These are phyloP conservation scores for Tyto alba DNA, from an alignment of 2,113 vertebrate genomes.

Conservation along the genomic window DNA sequence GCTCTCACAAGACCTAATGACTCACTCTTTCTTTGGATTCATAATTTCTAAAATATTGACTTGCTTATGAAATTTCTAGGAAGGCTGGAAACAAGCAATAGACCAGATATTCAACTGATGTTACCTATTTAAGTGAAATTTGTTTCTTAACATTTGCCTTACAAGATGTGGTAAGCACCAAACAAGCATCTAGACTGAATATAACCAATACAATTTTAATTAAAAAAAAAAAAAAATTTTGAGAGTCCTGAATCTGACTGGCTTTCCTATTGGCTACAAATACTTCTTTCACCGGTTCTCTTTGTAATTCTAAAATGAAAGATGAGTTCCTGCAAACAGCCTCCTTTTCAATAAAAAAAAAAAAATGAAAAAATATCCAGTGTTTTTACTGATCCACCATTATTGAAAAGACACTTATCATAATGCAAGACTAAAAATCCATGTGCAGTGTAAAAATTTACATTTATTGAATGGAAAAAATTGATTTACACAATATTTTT, in stretches of 20 bases:
- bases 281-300: neutral
- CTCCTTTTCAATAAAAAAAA: neutral
- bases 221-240: neutral
- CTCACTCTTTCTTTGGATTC: neutral
- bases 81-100: neutral
- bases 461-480: neutral
- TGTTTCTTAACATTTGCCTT: neutral
- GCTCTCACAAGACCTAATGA: neutral
- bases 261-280: neutral
- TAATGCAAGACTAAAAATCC: neutral
- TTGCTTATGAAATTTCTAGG: neutral
- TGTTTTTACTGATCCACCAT: neutral
- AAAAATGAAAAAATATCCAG: neutral
- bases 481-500: neutral
- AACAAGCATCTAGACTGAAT: neutral
- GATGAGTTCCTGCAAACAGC: neutral
- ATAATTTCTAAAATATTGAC: neutral
- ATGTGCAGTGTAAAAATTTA: neutral
- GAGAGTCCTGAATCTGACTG: neutral
- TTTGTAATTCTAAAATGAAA: neutral
- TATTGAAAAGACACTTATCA: neutral
- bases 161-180: neutral
- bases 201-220: neutral
- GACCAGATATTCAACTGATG: neutral
- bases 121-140: neutral